A percentile compares a stretch with the other conserved stretches of the same genome.
Conservation (phyloP, 2,113 vertebrate genomes). For the Pardalotus punctatus region DNA sequence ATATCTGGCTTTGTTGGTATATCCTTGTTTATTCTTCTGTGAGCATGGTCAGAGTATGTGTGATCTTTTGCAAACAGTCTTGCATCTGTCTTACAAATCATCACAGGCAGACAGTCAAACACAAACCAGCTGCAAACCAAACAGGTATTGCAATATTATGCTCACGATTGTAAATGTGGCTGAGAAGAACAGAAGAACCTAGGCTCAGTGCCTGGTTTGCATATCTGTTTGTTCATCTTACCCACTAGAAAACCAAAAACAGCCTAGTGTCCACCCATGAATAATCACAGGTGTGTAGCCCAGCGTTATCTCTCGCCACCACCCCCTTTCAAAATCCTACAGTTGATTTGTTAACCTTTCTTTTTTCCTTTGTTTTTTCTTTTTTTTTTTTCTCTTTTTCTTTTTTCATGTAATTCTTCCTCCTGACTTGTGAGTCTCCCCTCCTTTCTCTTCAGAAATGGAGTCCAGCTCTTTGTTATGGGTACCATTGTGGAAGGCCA, state of each 20-base stretch:
- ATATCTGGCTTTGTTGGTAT: not conserved
- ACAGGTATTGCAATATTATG: not conserved
- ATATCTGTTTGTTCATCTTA: not conserved
- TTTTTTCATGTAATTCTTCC: not conserved
- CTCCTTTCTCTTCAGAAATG: not conserved
- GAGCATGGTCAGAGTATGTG: not conserved
- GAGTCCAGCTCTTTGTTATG: not conserved
- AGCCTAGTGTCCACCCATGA: not conserved
- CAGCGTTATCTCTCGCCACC: rapidly evolving
- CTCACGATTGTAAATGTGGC: not conserved
- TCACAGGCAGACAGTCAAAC: not conserved
- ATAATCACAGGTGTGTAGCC: not conserved
- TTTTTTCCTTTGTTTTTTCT: not conserved
- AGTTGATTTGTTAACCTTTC: not conserved
- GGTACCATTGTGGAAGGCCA: not conserved
- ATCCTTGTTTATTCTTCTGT: not conserved
- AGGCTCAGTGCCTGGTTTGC: not conserved
- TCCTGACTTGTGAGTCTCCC: not conserved
- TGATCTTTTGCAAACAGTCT: not conserved
- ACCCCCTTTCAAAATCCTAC: not conserved
- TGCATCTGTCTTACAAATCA: not conserved
- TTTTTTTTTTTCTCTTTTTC: not conserved
- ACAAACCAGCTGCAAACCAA: not conserved
- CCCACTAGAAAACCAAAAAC: not conserved
- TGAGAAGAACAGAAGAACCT: not conserved